Percentiles rank a stretch among this genome's conserved stretches.
Evolutionary conservation across 2,113 vertebrate genomes (phyloP).

Genomic region (Megaceryle maxima): DNA sequence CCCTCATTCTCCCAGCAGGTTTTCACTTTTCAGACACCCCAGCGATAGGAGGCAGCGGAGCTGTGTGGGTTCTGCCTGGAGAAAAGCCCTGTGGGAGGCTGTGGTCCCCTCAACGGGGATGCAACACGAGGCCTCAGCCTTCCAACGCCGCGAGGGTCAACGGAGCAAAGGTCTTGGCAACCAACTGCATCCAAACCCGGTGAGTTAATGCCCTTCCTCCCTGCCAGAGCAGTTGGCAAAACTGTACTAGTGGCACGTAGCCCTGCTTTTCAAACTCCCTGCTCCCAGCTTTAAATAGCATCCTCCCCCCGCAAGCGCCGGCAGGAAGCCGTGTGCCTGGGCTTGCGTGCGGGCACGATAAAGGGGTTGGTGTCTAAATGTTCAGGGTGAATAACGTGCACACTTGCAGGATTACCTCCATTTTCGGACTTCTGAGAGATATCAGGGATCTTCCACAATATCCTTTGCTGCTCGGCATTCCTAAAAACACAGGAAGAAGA

Average conservation of each 20-base stretch:
- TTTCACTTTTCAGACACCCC: neutral
- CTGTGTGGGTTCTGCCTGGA: rapidly evolving
- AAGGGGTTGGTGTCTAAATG: neutral
- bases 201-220: rapidly evolving
- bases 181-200: rapidly evolving
- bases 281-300: neutral
- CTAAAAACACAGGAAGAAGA: constrained; percentile 69
- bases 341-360: neutral
- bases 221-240: neutral
- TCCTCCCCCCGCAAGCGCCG: neutral
- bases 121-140: rapidly evolving
- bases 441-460: constrained; percentile 98
- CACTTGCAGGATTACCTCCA: constrained; percentile 81
- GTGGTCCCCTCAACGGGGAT: rapidly evolving
- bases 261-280: neutral
- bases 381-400: rapidly evolving
- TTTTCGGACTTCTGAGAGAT: constrained; percentile 99
- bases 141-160: neutral
- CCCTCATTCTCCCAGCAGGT: neutral
- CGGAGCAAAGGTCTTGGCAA: neutral
- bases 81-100: rapidly evolving
- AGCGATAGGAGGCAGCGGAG: rapidly evolving
- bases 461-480: constrained; percentile 94
- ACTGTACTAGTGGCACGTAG: rapidly evolving
- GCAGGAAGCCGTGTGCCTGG: neutral